Conservation (phyloP, 2,888 invertebrate species). For the Cheilosia soror region DNA sequence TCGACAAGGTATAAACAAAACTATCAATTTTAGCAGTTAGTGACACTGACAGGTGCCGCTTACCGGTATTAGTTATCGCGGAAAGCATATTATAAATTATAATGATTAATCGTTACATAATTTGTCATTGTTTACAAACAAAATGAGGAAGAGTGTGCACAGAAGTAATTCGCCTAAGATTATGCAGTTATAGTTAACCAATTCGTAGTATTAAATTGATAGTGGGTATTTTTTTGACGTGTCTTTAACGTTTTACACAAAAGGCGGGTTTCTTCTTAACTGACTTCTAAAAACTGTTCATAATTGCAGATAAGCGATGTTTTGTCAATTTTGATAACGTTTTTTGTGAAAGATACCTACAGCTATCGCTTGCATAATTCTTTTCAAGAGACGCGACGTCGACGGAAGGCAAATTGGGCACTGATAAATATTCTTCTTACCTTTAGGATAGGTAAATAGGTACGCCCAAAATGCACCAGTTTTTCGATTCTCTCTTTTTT, state of each 20-base stretch:
- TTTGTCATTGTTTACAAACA: conserved; percentile 12
- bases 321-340: too few species aligned
- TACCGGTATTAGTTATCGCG: conserved; percentile 12
- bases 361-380: too few species aligned
- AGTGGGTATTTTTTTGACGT: too few species aligned
- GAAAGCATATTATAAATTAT: not conserved
- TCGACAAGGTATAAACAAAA: not conserved
- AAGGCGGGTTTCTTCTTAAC: not conserved
- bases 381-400: too few species aligned
- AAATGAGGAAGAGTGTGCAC: not conserved
- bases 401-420: too few species aligned
- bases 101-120: not conserved
- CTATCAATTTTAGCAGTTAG: not conserved
- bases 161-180: not conserved
- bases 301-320: too few species aligned
- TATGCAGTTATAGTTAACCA: conserved; percentile 8
- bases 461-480: too few species aligned
- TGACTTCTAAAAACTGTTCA: too few species aligned
- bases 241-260: not conserved
- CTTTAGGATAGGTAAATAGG: too few species aligned
- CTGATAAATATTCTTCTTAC: too few species aligned
- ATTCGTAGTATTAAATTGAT: not conserved
- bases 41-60: not conserved
- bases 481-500: too few species aligned
- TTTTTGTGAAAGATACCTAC: too few species aligned